phyloP scores from a whole-genome alignment of 2,888 invertebrate genomes.

The Hemaris fuciformis region DNA sequence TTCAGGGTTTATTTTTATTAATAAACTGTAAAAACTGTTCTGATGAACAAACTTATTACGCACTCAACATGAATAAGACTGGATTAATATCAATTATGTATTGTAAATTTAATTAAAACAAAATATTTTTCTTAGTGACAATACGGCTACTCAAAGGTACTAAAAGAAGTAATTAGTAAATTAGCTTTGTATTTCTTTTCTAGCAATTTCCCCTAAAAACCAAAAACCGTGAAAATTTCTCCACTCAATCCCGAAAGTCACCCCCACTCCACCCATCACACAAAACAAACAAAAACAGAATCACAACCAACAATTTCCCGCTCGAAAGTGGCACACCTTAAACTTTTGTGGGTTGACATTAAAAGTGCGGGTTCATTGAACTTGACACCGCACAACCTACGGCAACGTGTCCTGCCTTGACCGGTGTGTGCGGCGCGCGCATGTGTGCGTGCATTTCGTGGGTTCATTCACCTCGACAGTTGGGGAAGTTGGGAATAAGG shows the following conservation, averaged over 20 bases:
- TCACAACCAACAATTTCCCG: conserved; percentile 14
- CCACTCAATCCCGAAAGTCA: background rate
- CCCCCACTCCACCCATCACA: background rate
- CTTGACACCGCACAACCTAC: conserved; percentile 60
- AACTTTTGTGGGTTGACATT: conserved; percentile 17
- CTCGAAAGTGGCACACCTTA: conserved; percentile 17
- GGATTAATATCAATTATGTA: no score
- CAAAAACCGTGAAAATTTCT: no score
- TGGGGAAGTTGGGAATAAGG: conserved; percentile 74
- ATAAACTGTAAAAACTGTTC: no score
- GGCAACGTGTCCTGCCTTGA: conserved; percentile 58
- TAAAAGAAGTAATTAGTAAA: no score
- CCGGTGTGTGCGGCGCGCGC: conserved; percentile 37
- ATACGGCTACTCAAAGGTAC: no score
- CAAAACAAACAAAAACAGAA: background rate
- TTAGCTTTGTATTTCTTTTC: background rate
- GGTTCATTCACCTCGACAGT: conserved; percentile 78
- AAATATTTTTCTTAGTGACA: no score
- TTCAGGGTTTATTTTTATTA: no score
- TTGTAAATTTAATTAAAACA: no score
- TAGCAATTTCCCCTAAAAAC: background rate
- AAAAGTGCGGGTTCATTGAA: conserved; percentile 47
- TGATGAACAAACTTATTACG: no score
- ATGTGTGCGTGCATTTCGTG: conserved; percentile 74
- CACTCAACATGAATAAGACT: no score